phyloP scores from a whole-genome alignment of 2,888 invertebrate species.

The Hypercompe scribonia region DNA sequence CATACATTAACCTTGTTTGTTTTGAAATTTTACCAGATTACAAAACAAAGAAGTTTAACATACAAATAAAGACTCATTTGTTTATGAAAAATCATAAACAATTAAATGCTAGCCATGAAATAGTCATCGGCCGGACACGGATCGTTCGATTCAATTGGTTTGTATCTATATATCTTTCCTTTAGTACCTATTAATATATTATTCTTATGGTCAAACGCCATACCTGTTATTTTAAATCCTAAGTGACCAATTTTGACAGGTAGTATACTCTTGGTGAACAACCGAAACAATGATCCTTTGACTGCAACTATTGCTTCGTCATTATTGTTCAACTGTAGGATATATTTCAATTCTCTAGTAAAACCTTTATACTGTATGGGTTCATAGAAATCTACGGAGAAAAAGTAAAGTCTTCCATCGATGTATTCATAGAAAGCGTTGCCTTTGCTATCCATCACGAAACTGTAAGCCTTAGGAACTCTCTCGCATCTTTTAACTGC shows the following conservation, averaged over 20 bases:
- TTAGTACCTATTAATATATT: slow-evolving; percentile 80
- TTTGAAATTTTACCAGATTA: slow-evolving; percentile 7
- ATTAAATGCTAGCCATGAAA: slow-evolving; percentile 76
- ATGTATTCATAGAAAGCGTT: slow-evolving; percentile 79
- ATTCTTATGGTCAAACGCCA: slow-evolving; percentile 75
- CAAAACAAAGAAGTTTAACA: slow-evolving; percentile 9
- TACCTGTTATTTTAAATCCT: slow-evolving; percentile 78
- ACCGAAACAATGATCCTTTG: slow-evolving; percentile 73
- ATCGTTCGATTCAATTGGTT: slow-evolving; percentile 72
- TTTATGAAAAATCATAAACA: slow-evolving; percentile 10
- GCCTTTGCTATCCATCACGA: slow-evolving; percentile 73
- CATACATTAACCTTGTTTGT: slow-evolving; percentile 7
- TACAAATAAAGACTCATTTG: not conserved
- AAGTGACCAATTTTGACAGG: slow-evolving; percentile 76
- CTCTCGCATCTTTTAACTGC: slow-evolving; percentile 78
- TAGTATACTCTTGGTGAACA: slow-evolving; percentile 71
- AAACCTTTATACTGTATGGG: slow-evolving; percentile 82
- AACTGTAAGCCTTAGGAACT: slow-evolving; percentile 78
- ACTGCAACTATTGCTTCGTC: slow-evolving; percentile 79
- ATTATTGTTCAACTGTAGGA: slow-evolving; percentile 70
- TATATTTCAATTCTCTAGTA: slow-evolving; percentile 77
- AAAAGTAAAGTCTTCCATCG: slow-evolving; percentile 79
- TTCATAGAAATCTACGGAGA: slow-evolving; percentile 73
- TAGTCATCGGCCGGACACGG: slow-evolving; percentile 80
- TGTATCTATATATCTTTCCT: slow-evolving; percentile 80